Conservation (phyloP, 2,113 vertebrate genomes). For the Rynchops niger region DNA sequence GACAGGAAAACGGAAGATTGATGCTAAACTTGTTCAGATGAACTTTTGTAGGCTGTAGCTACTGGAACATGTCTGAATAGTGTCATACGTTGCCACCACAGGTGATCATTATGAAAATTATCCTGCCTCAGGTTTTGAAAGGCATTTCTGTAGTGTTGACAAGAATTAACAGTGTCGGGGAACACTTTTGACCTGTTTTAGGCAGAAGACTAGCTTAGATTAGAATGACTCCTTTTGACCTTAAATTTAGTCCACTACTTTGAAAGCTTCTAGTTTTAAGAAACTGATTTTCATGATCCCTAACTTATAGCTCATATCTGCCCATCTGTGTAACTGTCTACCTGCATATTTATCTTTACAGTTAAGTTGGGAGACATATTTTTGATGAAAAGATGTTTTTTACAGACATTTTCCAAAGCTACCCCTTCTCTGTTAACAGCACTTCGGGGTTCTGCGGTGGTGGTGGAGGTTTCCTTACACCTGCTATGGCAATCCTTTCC, state of each 20-base stretch:
- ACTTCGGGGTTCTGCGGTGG: too few relatives aligned
- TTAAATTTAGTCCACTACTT: background rate
- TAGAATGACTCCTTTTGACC: background rate
- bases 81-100: background rate
- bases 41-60: background rate
- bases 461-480: background rate
- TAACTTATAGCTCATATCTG: background rate
- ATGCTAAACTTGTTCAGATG: background rate
- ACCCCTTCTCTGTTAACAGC: background rate
- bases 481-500: background rate
- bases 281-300: background rate
- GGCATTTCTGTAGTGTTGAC: background rate
- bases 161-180: background rate
- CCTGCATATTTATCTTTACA: background rate
- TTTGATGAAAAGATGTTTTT: background rate
- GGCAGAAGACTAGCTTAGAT: background rate
- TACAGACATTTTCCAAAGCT: background rate
- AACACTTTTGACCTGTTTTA: background rate
- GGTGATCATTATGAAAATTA: background rate
- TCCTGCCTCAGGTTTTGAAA: background rate
- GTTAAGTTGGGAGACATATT: background rate
- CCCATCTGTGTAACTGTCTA: background rate
- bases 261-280: background rate
- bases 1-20: background rate
- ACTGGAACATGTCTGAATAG: background rate